Evolutionary conservation across 2,797 vertebrate species (phyloP).

Genomic region (Aphelocoma californica): DNA sequence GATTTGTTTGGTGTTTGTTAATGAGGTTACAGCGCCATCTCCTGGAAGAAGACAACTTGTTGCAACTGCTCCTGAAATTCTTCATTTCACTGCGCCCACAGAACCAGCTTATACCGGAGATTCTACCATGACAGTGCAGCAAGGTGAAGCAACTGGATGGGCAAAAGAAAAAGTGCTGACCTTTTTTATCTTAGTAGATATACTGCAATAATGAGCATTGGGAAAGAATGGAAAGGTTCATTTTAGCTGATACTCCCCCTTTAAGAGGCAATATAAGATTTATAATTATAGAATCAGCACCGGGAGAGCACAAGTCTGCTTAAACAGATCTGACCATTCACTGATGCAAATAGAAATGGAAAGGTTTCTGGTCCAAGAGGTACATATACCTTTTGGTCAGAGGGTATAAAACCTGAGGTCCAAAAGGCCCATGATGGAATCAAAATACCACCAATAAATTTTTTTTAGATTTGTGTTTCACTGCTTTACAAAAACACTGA

Average conservation of each 20-base stretch:
- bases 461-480: not conserved
- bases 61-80: not conserved
- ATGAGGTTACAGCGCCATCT: conserved; percentile 68
- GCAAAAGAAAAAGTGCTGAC: not conserved
- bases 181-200: not conserved
- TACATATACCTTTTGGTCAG: not conserved
- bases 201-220: not conserved
- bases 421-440: not conserved
- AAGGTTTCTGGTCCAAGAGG: not conserved
- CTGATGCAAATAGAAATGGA: not conserved
- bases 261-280: not conserved
- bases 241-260: not conserved
- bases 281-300: not conserved
- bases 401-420: not conserved
- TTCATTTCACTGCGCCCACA: not conserved
- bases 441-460: not conserved
- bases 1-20: not conserved
- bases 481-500: not conserved
- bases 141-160: not conserved
- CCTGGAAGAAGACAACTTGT: conserved; percentile 52
- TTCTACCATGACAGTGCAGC: not conserved
- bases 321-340: not conserved
- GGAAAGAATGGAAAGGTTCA: not conserved
- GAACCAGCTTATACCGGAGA: fast-evolving
- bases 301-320: not conserved